Conservation (phyloP, 2,797 vertebrate species). For the Neosalanx taihuensis region DNA sequence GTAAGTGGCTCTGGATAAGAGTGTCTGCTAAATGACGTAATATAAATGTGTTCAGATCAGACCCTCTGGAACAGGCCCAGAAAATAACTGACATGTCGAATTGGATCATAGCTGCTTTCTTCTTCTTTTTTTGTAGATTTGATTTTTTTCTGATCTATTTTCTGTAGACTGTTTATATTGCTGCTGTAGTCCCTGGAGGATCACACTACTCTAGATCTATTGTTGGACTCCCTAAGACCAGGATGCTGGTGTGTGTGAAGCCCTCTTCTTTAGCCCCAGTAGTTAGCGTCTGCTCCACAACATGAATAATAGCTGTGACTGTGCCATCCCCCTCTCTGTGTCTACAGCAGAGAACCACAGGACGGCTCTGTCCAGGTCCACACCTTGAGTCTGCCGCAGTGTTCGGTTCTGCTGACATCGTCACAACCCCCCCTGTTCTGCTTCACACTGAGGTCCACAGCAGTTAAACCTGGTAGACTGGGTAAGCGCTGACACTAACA, state of each 20-base stretch:
- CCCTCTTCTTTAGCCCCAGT: neutral
- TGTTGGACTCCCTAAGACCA: neutral
- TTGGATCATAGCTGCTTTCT: neutral
- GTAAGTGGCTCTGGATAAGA: no score
- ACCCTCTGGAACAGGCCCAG: neutral
- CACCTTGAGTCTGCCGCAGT: slow-evolving; percentile 37
- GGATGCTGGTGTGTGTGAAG: neutral
- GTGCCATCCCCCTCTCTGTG: neutral
- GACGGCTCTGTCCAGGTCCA: slow-evolving; percentile 26
- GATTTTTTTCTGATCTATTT: slow-evolving; percentile 36
- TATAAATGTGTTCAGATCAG: neutral
- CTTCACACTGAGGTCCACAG: slow-evolving; percentile 16
- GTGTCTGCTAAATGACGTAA: no score
- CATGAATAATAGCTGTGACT: no score
- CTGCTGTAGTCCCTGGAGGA: neutral
- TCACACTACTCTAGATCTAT: neutral
- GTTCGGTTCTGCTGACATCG: slow-evolving; percentile 39
- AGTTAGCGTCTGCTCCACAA: neutral
- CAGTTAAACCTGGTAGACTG: slow-evolving; percentile 12
- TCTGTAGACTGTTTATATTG: slow-evolving; percentile 10
- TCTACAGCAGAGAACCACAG: slow-evolving; percentile 3
- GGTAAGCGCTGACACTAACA: slow-evolving; percentile 24
- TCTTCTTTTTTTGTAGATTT: no score
- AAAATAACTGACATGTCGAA: neutral
- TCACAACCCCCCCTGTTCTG: slow-evolving; percentile 29